These are phyloP conservation scores for Schrankia costaestrigalis DNA, from an alignment of 2,888 invertebrate genomes.

Conservation along the genomic window DNA sequence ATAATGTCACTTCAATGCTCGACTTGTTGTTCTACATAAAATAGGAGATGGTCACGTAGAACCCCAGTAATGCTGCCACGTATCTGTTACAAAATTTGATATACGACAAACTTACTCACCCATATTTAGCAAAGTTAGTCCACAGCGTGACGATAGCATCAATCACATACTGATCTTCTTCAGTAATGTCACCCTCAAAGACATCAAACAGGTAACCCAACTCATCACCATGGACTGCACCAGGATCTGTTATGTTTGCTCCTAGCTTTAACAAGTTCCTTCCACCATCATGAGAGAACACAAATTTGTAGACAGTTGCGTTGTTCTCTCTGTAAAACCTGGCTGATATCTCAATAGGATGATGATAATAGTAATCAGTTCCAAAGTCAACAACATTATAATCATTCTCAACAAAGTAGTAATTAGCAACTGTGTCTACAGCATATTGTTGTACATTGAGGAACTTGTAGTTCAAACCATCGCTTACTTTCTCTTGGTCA, in stretches of 20 bases:
- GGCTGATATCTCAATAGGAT: conserved; percentile 35
- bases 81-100: no score
- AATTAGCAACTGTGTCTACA: neutral
- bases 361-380: conserved; percentile 10
- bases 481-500: no score
- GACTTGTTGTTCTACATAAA: no score
- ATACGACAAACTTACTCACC: no score
- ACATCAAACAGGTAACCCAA: conserved; percentile 42
- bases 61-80: no score
- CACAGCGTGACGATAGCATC: conserved; percentile 18
- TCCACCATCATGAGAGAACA: conserved; percentile 41
- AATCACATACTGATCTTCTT: conserved; percentile 11
- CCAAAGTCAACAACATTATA: conserved; percentile 19
- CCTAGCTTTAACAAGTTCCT: conserved; percentile 33
- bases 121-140: conserved; percentile 33
- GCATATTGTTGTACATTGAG: no score
- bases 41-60: no score
- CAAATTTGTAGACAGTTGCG: conserved; percentile 35
- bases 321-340: conserved; percentile 25
- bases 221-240: conserved; percentile 42
- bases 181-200: conserved; percentile 1
- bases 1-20: no score
- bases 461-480: neutral
- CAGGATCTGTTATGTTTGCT: conserved; percentile 22
- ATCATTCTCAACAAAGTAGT: neutral